Base-by-base conservation (phyloP, 2,797 vertebrate species). In the Tarsius wallacei region DNA sequence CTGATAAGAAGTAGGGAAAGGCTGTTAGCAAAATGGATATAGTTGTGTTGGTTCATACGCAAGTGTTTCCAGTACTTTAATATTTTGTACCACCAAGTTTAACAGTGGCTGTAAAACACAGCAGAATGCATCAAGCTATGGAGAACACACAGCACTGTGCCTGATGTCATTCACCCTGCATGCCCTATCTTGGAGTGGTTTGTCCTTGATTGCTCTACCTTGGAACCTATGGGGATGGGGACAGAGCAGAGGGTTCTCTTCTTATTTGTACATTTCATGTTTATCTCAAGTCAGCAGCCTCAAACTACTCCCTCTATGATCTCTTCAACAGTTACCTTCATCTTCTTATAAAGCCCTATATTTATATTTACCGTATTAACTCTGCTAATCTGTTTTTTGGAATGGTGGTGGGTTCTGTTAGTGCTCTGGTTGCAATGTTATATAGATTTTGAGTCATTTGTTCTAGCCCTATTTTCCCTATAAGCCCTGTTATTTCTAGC, bases 331-430 rank as follows among this genome's bases (percentile, higher is more conserved):
- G 55, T 71, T 87, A 71, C 53, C 22, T 33, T 81, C 64, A 51
- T 49, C 42, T 63, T 88, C 96, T 80, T 70, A 31, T 64, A 68
- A 88, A 82, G 24, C 59, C 61, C 68, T 90, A 63, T 64, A 53
- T 95, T 86, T 61, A 63, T 57, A 36, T 90, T 94, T 93, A 70
- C 77, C 88, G 17, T 78, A 90, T 90, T 85, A 96, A 83, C 63
- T 73, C 81, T 94, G 81, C 84, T 53, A 49, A 19, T 49, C 51
- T 68, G 31, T 31, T 31, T 89, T 83, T 90, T 47, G 80, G 85
- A 89, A 71, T 55, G 59, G 87, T 61, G 80, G 78, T 36, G 87
- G 31, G 70, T 90, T 91, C 90, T 93, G 63, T 91, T 82, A 70
- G 78, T 61, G 83, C 33, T 80, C 33, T 78, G 73, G 21, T 51